Evolutionary conservation across 2,797 vertebrate genomes (phyloP), one percentile per base, ranked within the genome.

Genomic region (Microcaecilia unicolor): DNA sequence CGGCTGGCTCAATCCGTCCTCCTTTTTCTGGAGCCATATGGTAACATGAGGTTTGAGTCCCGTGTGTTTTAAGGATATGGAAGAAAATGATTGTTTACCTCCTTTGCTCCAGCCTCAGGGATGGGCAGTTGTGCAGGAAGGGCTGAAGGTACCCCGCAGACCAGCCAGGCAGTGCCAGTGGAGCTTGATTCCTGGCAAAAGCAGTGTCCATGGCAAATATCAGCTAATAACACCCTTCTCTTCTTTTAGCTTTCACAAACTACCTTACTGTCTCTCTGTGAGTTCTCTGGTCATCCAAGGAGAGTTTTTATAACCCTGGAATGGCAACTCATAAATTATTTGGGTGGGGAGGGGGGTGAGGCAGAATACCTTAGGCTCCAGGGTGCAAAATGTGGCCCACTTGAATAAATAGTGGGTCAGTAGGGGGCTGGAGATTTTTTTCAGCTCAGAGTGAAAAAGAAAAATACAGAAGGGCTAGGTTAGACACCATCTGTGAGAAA

Each of bases 401-500:
- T 80, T 81, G 82, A 74, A 67, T 80, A 83, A 88, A 85, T 68
- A 61, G 54, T 43, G 42, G 35, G 41, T 28, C 7, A 5, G 50
- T 61, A 55, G 53, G 71, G 68, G 63, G 64, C 59, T 56, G 68
- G 61, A 53, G 66, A 60, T 55, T 65, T 75, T 37, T 42, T 18
- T 32, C 4, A 59, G 43, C 47, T 41, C 47, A 55, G 56, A 66
- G 72, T 78, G 79, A 69, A 73, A 72, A 72, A 75, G 66, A 42
- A 82, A 80, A 88, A 84, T 74, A 79, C 58, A 41, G 45, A 68
- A 78, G 80, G 55, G 80, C 58, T 72, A 81, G 80, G 48, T 78
- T 50, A 44, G 61, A 77, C 81, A 81, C 80, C 67, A 60, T 83
- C 81, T 82, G 81, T 70, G 79, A 70, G 49, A 83, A 81, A 71